These are phyloP conservation scores for Eurystomus gularis DNA, from an alignment of 2,113 vertebrate genomes.

Conservation along the genomic window DNA sequence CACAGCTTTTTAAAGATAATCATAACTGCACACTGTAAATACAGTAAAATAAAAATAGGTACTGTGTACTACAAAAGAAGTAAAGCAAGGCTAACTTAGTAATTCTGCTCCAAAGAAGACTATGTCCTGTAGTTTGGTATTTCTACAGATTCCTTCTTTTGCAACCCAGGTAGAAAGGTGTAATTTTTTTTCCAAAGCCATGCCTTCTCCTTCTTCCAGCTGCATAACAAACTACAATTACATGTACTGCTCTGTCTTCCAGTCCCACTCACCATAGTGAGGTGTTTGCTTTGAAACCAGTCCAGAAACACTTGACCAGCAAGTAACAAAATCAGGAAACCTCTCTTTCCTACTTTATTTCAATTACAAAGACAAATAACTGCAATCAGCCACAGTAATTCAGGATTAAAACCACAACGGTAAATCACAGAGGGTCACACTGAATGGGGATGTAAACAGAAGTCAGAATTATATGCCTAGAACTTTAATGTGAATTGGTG, in stretches of 20 bases:
- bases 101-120: not conserved
- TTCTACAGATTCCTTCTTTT: not conserved
- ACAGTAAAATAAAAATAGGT: slow-evolving; percentile 12
- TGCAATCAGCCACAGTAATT: not conserved
- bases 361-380: slow-evolving; percentile 36
- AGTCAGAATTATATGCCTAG: not conserved
- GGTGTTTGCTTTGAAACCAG: not conserved
- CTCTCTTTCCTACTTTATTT: not conserved
- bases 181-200: not conserved
- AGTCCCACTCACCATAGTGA: not conserved
- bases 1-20: slow-evolving; percentile 50
- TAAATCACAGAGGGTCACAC: not conserved
- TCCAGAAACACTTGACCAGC: not conserved
- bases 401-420: not conserved
- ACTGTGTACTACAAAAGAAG: not conserved
- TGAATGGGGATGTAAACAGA: not conserved
- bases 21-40: slow-evolving; percentile 21
- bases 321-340: not conserved
- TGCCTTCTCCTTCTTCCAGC: not conserved
- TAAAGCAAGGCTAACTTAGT: not conserved
- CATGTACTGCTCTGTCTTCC: not conserved
- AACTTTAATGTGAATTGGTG: slow-evolving; percentile 18
- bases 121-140: not conserved
- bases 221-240: not conserved
- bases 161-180: not conserved